Conservation (phyloP, 2,888 invertebrate genomes). For the Julus scandinavius region DNA sequence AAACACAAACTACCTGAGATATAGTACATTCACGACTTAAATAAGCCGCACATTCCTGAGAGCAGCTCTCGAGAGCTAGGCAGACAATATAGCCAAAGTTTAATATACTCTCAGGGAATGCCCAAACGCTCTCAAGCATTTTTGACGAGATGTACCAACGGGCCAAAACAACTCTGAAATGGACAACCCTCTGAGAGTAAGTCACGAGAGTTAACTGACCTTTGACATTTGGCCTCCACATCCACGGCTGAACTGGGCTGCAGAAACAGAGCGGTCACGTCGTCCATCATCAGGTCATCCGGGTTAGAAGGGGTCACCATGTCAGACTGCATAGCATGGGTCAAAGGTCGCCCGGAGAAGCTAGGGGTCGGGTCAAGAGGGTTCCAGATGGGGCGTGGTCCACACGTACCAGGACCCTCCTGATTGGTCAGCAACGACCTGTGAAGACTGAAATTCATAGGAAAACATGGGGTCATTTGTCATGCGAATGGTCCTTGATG, state of each 20-base stretch:
- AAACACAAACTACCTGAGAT: neutral
- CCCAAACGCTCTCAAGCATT: too few species aligned
- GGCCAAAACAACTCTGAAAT: too few species aligned
- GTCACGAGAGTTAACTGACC: neutral
- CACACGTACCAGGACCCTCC: neutral
- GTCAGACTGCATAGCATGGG: neutral
- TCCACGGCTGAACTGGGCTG: neutral
- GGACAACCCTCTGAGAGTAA: neutral
- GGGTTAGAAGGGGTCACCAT: neutral
- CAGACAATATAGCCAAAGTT: too few species aligned
- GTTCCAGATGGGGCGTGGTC: neutral
- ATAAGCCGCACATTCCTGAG: too few species aligned
- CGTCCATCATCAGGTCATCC: neutral
- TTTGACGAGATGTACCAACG: too few species aligned
- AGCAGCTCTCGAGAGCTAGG: too few species aligned
- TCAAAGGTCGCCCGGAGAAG: neutral
- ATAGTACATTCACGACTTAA: too few species aligned
- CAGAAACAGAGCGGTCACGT: neutral
- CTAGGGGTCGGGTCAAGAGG: neutral
- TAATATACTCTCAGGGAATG: too few species aligned
- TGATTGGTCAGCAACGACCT: neutral
- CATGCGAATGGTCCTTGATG: too few species aligned
- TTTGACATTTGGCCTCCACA: neutral
- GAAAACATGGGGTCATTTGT: too few species aligned
- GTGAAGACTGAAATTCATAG: neutral